Conservation (phyloP, 1,140 invertebrate species). For the Drosophila lacertosa region DNA sequence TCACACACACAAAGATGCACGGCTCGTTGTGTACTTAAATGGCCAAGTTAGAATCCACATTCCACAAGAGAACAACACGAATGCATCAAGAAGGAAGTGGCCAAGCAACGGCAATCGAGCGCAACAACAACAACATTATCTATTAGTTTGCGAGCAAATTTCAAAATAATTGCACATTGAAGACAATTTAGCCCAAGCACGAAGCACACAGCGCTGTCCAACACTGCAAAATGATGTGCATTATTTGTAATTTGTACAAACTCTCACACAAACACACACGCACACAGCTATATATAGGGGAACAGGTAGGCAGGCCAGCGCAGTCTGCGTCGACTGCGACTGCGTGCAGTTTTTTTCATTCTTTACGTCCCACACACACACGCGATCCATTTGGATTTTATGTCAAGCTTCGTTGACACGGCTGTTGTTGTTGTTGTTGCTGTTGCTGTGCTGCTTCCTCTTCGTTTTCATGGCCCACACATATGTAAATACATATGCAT, state of each 20-base stretch:
- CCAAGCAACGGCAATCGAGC: constrained; percentile 43
- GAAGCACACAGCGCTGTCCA: constrained; percentile 24
- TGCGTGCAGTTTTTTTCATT: constrained; percentile 41
- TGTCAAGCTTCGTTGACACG: constrained; percentile 46
- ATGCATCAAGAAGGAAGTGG: constrained; percentile 56
- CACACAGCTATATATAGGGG: constrained; percentile 7
- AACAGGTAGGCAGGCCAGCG: constrained; percentile 17
- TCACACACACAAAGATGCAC: constrained; percentile 13
- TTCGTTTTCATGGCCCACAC: constrained; percentile 24
- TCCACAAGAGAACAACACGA: constrained; percentile 57
- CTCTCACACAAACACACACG: constrained; percentile 12
- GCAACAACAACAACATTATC: constrained; percentile 40
- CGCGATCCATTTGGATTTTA: constrained; percentile 33
- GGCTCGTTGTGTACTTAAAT: constrained; percentile 63
- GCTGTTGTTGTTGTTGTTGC: constrained; percentile 19
- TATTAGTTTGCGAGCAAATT: constrained; percentile 76
- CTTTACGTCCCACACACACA: constrained; percentile 25
- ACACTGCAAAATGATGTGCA: constrained; percentile 53
- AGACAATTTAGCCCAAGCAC: constrained; percentile 47
- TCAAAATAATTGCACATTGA: constrained; percentile 73
- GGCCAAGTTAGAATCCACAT: constrained; percentile 78
- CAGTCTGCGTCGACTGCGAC: constrained; percentile 17
- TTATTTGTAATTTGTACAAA: constrained; percentile 52
- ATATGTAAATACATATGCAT: not conserved
- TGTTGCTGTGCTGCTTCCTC: constrained; percentile 26